Conservation (phyloP, 2,113 vertebrate species). For the Psittacula cyanocephala region DNA sequence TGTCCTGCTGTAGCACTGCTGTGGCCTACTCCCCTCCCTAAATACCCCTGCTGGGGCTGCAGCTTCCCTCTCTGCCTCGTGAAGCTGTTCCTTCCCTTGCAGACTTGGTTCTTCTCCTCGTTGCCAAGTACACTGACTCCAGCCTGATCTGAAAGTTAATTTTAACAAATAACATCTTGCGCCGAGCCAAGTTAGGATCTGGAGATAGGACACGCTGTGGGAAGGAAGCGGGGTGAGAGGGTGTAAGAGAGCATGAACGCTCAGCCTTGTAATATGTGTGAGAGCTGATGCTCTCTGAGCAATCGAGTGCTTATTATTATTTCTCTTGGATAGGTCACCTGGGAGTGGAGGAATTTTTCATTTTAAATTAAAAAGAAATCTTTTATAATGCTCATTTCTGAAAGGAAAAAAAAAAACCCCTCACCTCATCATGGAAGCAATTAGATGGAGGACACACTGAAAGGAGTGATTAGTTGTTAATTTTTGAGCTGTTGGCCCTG, state of each 20-base stretch:
- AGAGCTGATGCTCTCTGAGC: slow-evolving; percentile 59
- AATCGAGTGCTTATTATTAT: slow-evolving; percentile 56
- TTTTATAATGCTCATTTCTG: slow-evolving; percentile 58
- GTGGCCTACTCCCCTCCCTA: background rate
- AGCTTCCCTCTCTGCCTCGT: background rate
- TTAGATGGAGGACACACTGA: slow-evolving; percentile 41
- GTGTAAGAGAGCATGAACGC: background rate
- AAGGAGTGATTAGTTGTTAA: slow-evolving; percentile 54
- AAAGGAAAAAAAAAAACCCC: background rate
- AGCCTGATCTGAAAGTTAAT: slow-evolving; percentile 59
- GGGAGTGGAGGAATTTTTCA: slow-evolving; percentile 63
- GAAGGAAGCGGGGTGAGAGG: background rate
- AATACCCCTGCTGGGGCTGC: background rate
- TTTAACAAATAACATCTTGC: slow-evolving; percentile 60
- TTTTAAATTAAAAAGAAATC: slow-evolving; percentile 70
- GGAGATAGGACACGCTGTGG: slow-evolving; percentile 41
- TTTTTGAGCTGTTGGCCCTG: slow-evolving; percentile 52
- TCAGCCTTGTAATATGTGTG: background rate
- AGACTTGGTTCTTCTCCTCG: background rate
- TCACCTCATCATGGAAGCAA: slow-evolving; percentile 59
- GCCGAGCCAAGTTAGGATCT: slow-evolving; percentile 51
- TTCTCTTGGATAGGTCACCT: slow-evolving; percentile 63
- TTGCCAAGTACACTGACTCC: slow-evolving; percentile 32
- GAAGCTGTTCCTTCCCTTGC: background rate
- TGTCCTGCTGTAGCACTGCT: background rate